Evolutionary conservation across 1,140 invertebrate genomes (phyloP).

Genomic region (Pemphigus obesinymphae): DNA sequence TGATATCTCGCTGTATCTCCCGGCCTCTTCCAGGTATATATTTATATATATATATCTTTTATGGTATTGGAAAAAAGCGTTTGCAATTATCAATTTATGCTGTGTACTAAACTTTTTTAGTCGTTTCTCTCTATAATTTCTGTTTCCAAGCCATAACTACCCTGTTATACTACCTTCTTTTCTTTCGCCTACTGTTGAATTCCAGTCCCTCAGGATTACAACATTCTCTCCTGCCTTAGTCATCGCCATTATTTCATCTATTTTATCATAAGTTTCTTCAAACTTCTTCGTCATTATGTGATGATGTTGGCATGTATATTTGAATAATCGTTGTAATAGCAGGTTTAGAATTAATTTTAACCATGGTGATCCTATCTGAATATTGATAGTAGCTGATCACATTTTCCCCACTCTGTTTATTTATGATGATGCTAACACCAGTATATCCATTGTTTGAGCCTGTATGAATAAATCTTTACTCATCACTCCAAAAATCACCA

Average conservation of each 20-base stretch:
- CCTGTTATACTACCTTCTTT: background rate
- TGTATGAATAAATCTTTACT: conserved; percentile 23
- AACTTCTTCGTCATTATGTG: background rate
- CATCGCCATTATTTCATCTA: background rate
- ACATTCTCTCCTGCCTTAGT: conserved; percentile 21
- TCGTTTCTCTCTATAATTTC: conserved; percentile 28
- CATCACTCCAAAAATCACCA: conserved; percentile 25
- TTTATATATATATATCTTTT: conserved; percentile 47
- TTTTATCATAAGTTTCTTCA: conserved; percentile 19
- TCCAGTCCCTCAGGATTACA: conserved; percentile 1
- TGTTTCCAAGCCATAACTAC: conserved; percentile 5
- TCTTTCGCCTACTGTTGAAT: conserved; percentile 9
- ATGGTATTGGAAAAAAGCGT: conserved; percentile 46
- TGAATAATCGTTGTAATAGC: conserved; percentile 30
- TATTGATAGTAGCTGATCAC: conserved; percentile 12
- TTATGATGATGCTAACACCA: conserved; percentile 22
- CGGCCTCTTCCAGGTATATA: conserved; percentile 49
- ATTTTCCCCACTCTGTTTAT: background rate
- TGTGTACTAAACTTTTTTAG: conserved; percentile 23
- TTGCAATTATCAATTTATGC: conserved; percentile 22
- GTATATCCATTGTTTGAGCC: background rate
- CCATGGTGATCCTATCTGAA: conserved; percentile 12
- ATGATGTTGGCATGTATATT: conserved; percentile 24
- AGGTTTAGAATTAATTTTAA: conserved; percentile 16
- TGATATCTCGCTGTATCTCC: conserved; percentile 48